A percentile compares a stretch with the other conserved stretches of the same genome.
These are phyloP conservation scores for Taurulus bubalis DNA, from an alignment of 2,113 vertebrate species.

Conservation along the genomic window DNA sequence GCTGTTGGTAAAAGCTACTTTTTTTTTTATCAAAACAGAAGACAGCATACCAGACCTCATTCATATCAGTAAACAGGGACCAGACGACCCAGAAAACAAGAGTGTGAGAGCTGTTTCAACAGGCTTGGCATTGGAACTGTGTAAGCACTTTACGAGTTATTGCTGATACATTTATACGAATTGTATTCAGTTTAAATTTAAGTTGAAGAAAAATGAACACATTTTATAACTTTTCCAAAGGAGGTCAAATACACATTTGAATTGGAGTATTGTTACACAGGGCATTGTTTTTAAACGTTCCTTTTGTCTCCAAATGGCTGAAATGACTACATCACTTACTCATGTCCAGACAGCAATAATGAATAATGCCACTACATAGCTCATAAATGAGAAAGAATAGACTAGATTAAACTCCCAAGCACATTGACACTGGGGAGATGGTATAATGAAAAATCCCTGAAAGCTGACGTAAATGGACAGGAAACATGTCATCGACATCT, in stretches of 20 bases:
- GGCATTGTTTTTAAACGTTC: neutral
- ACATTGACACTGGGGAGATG: slow-evolving; percentile 32
- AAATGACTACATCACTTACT: slow-evolving; percentile 39
- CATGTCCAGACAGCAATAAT: slow-evolving; percentile 68
- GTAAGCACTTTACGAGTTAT: neutral
- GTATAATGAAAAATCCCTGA: slow-evolving; percentile 45
- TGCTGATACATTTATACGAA: neutral
- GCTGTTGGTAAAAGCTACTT: slow-evolving; percentile 8
- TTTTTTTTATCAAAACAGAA: slow-evolving; percentile 13
- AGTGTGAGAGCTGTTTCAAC: neutral
- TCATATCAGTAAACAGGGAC: slow-evolving; percentile 11
- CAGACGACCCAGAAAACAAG: neutral
- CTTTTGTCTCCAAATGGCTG: slow-evolving; percentile 35
- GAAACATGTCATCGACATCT: slow-evolving; percentile 49
- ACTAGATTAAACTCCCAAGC: slow-evolving; percentile 42
- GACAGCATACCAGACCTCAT: neutral
- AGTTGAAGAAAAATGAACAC: neutral
- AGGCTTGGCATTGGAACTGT: neutral
- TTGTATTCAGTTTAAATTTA: slow-evolving; percentile 1
- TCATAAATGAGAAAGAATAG: slow-evolving; percentile 54
- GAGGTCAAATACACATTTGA: slow-evolving; percentile 1
- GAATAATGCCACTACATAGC: slow-evolving; percentile 32
- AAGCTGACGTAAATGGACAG: slow-evolving; percentile 37
- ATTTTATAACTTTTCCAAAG: neutral
- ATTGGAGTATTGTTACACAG: neutral